Evolutionary conservation across 92 coral and sea anemone species (phyloP), one percentile per base, ranked within the genome.

Genomic region (Hydrozoanthus gracilis): DNA sequence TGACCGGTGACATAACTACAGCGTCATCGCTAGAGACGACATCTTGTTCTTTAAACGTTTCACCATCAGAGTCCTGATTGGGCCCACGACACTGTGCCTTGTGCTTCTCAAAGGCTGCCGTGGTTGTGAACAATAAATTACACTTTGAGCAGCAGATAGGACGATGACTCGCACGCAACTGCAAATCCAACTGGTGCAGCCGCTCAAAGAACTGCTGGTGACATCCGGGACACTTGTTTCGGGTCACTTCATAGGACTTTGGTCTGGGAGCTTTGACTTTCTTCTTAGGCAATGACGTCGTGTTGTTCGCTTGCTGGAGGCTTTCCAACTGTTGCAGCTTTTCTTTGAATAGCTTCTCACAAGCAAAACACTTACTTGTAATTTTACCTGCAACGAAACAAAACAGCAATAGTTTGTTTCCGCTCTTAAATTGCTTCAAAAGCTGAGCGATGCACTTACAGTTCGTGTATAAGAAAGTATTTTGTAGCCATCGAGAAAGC

Each of bases 141-240:
- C 85, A 80, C 16, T 64, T 65, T 46, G 85, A 80, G 27, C 85
- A 80, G 74, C 85, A 80, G 14, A 80, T 80, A 16, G 85, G 85
- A 44, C 85, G 72, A 48, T 65, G 85, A 17, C 54, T 80, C 10
- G 85, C 73, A 14, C 73, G 85, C 15, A 80, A 60, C 56, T 80
- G 85, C 47, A 80, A 55, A 13, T 80, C 85, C 12, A 80, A 55
- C 51, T 80, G 73, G 8, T 80, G 74, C 47, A 80, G 73, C 12
- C 73, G 17, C 85, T 80, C 85, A 47, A 80, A 80, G 85, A 80
- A 80, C 60, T 80, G 85, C 39, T 80, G 64, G 73, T 80, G 85
- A 12, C 85, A 80, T 2, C 74, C 85, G 2, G 85, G 85, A 10
- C 85, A 80, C 55, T 80, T 80, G 73, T 80, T 80, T 80, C 85